Evolutionary conservation across 2,797 vertebrate genomes (phyloP).

Genomic region (Enteromius trimaculatus): DNA sequence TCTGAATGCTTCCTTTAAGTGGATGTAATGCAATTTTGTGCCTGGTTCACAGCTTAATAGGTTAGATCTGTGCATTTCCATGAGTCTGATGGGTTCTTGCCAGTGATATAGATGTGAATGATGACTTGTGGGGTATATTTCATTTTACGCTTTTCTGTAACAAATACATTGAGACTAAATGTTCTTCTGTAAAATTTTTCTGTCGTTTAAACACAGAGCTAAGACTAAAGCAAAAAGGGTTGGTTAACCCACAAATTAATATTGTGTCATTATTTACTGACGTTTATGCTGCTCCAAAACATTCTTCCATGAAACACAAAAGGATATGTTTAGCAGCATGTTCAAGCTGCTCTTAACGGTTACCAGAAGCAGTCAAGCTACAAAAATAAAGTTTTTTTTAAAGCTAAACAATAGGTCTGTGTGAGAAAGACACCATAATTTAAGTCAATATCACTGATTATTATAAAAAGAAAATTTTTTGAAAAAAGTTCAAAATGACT

Average conservation of each 20-base stretch:
- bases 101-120: constrained; percentile 3
- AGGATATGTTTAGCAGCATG: neutral
- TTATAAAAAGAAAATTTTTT: neutral
- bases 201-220: neutral
- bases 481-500: neutral
- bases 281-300: neutral
- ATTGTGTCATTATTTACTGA: neutral
- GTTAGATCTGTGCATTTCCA: constrained; percentile 33
- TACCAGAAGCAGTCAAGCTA: neutral
- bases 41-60: constrained; percentile 19
- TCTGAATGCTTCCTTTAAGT: constrained; percentile 43
- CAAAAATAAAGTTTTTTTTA: neutral
- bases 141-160: neutral
- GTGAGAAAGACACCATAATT: neutral
- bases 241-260: neutral
- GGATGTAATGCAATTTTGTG: constrained; percentile 43
- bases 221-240: neutral
- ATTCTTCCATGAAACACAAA: neutral
- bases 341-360: neutral
- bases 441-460: neutral
- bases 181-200: neutral
- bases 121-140: constrained; percentile 24
- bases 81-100: constrained; percentile 22
- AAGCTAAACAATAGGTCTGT: neutral
- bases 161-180: neutral